Conservation (phyloP, 2,797 vertebrate genomes). For the Cirrhinus molitorella region DNA sequence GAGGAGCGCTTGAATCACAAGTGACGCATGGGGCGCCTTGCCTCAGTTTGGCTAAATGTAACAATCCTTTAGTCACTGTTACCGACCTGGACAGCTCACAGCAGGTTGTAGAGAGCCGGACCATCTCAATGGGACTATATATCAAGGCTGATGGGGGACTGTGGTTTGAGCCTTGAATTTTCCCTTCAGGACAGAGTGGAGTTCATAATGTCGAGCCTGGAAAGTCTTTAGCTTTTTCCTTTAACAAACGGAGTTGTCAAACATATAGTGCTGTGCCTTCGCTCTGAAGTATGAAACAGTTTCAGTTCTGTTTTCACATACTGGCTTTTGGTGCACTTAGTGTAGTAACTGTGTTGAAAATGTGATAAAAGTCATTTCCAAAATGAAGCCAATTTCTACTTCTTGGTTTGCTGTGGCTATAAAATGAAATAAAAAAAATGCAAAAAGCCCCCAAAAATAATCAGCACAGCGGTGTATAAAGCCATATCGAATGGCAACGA, state of each 20-base stretch:
- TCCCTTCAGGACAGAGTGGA: conserved; percentile 30
- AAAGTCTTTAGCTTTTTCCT: conserved; percentile 16
- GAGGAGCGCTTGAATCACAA: conserved; percentile 51
- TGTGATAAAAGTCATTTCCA: not conserved
- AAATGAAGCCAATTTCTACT: not conserved
- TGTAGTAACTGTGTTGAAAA: not conserved
- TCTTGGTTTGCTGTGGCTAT: not conserved
- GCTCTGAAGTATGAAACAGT: not conserved
- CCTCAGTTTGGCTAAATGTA: conserved; percentile 42
- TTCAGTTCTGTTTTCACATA: not conserved
- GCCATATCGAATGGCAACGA: no score
- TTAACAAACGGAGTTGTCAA: conserved; percentile 23
- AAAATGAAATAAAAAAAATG: not conserved
- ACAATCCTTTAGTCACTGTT: conserved; percentile 46
- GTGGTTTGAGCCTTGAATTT: conserved; percentile 31
- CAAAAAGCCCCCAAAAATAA: not conserved
- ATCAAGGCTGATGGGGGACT: conserved; percentile 34
- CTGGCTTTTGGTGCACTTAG: not conserved
- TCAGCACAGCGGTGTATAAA: no score
- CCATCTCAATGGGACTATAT: conserved; percentile 48
- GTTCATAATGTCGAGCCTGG: not conserved
- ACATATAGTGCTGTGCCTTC: not conserved
- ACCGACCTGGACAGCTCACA: conserved; percentile 47
- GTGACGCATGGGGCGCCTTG: conserved; percentile 34
- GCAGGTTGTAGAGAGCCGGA: conserved; percentile 32